A percentile compares a stretch with the other conserved stretches of the same genome.
Conservation (phyloP, 1,140 invertebrate species). For the Grapholita molesta region DNA sequence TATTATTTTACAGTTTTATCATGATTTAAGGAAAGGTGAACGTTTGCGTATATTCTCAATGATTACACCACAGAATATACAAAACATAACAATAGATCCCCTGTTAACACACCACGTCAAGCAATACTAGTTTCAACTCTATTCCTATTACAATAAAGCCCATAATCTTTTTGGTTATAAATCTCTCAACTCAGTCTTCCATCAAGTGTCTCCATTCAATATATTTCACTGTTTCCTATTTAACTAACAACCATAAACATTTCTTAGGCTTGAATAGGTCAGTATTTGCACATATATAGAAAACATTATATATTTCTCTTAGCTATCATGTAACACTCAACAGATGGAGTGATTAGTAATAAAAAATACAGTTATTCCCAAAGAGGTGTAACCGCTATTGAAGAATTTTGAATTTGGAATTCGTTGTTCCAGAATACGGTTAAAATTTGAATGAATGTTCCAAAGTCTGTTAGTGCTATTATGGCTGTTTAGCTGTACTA, state of each 20-base stretch:
- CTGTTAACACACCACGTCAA: background rate
- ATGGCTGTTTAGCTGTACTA: too few relatives aligned
- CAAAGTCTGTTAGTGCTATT: too few relatives aligned
- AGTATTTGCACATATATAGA: background rate
- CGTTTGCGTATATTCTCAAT: background rate
- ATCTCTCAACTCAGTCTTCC: background rate
- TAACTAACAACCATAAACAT: background rate
- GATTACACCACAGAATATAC: background rate
- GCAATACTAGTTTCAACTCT: background rate
- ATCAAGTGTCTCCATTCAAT: background rate
- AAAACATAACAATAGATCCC: background rate
- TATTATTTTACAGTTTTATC: background rate
- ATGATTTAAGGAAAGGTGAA: background rate
- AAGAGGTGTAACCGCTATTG: too few relatives aligned
- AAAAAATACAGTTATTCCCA: constrained; percentile 28
- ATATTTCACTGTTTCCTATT: background rate
- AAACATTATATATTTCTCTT: background rate
- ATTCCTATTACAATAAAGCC: background rate
- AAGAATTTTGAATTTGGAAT: too few relatives aligned
- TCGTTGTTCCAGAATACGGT: too few relatives aligned
- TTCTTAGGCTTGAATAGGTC: background rate
- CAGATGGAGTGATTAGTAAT: background rate
- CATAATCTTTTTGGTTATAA: background rate
- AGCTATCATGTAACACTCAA: background rate
- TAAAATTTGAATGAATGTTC: too few relatives aligned